Conservation (phyloP, 1,140 invertebrate genomes). For the Neodiprion lecontei region DNA sequence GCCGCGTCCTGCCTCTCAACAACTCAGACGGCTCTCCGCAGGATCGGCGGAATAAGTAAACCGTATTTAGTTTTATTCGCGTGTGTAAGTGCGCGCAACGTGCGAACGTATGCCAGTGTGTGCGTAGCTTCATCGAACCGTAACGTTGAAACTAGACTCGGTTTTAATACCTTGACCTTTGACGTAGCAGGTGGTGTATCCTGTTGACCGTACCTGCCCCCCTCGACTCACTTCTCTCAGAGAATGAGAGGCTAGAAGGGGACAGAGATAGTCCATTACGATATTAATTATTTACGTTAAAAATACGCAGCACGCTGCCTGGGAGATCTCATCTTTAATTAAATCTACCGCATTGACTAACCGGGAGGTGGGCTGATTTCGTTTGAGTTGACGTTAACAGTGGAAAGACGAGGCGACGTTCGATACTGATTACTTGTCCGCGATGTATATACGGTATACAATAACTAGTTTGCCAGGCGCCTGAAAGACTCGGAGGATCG, state of each 20-base stretch:
- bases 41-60: too few species aligned
- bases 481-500: too few species aligned
- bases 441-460: too few species aligned
- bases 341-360: background rate
- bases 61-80: too few species aligned
- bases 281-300: background rate
- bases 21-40: too few species aligned
- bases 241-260: background rate
- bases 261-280: background rate
- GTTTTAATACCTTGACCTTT: slow-evolving; percentile 7
- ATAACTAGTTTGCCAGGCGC: too few species aligned
- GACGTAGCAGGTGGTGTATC: background rate
- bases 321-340: slow-evolving; percentile 1
- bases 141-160: slow-evolving; percentile 4
- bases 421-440: too few species aligned
- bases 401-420: background rate
- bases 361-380: background rate
- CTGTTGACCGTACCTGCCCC: background rate
- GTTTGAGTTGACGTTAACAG: background rate
- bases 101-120: background rate
- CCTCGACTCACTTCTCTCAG: background rate
- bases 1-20: too few species aligned
- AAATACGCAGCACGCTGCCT: background rate
- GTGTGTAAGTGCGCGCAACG: too few species aligned
- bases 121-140: background rate